Conservation (phyloP, 2,888 invertebrate genomes). For the Lysandra bellargus region DNA sequence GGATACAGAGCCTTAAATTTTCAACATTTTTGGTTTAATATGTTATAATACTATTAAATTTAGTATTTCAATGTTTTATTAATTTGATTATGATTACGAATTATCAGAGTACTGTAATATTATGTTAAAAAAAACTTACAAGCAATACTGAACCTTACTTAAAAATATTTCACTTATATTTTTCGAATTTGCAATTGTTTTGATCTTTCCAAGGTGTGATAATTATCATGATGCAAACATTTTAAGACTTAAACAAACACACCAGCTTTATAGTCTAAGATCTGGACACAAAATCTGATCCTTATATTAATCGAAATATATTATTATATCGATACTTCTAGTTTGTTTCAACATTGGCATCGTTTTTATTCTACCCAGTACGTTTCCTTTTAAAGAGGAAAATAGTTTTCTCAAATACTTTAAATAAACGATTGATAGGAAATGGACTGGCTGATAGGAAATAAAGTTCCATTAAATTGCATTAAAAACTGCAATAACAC, state of each 20-base stretch:
- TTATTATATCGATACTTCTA: neutral
- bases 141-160: neutral
- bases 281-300: neutral
- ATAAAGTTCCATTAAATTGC: neutral
- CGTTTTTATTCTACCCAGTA: neutral
- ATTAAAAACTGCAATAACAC: too few relatives aligned
- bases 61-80: too few relatives aligned
- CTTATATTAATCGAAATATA: neutral
- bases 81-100: too few relatives aligned
- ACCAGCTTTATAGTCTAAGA: conserved; percentile 28
- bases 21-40: too few relatives aligned
- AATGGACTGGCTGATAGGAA: neutral
- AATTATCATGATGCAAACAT: conserved; percentile 45
- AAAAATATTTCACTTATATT: neutral
- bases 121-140: too few relatives aligned
- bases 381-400: neutral
- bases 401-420: neutral
- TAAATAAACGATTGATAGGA: neutral
- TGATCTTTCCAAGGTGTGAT: conserved; percentile 39
- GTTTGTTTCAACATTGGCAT: neutral
- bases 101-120: too few relatives aligned
- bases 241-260: conserved; percentile 46
- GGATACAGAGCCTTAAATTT: neutral
- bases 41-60: too few relatives aligned
- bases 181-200: conserved; percentile 36